A percentile compares a stretch with the other conserved stretches of the same genome.
Evolutionary conservation across 2,797 vertebrate genomes (phyloP).

Genomic region (Neosilurus hyrtlii): DNA sequence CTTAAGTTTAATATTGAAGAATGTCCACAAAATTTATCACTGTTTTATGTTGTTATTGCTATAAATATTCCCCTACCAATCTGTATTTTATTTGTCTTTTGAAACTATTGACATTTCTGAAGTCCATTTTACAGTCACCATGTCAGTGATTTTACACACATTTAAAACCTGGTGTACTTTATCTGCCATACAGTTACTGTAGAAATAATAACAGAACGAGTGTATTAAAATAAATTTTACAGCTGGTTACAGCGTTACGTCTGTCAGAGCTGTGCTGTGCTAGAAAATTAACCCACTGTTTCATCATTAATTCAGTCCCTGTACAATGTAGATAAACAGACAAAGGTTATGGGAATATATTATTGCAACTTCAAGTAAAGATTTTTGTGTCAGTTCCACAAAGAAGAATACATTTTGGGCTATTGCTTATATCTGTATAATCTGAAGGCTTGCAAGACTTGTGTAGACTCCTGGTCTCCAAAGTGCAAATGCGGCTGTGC

Average conservation of each 20-base stretch:
- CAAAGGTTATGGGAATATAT: background rate
- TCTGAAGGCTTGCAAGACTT: background rate
- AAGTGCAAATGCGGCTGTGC: constrained; percentile 17
- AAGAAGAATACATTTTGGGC: background rate
- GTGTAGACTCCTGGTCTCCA: background rate
- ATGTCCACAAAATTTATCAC: too few relatives aligned
- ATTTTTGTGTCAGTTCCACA: background rate
- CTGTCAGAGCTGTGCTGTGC: background rate
- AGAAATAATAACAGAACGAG: background rate
- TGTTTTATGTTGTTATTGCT: too few relatives aligned
- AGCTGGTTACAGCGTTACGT: too few relatives aligned
- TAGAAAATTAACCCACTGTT: background rate
- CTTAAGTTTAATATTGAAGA: too few relatives aligned
- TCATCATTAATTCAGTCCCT: background rate
- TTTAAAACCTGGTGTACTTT: background rate
- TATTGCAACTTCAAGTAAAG: background rate
- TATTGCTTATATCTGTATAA: constrained; percentile 4
- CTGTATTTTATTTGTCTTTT: too few relatives aligned
- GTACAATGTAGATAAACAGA: background rate
- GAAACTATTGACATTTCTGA: too few relatives aligned
- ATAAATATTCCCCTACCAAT: background rate
- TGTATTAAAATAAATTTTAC: background rate
- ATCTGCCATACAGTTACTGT: background rate
- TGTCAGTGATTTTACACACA: background rate
- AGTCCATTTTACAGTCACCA: background rate